These are phyloP conservation scores for Euschistus heros DNA, from an alignment of 1,140 invertebrate genomes.

Conservation along the genomic window DNA sequence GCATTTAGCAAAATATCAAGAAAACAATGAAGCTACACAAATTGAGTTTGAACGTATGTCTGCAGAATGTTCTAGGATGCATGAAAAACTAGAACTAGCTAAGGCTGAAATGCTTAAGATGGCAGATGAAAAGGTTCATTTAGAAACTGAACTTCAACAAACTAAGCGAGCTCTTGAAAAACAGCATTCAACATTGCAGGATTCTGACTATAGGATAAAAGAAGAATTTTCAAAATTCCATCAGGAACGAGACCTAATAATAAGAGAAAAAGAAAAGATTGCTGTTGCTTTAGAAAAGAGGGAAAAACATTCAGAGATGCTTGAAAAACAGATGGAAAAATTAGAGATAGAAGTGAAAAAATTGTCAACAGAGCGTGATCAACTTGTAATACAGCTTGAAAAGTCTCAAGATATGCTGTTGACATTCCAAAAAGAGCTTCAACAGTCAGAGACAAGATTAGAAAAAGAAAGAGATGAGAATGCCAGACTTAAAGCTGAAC, in stretches of 20 bases:
- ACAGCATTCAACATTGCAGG: constrained; percentile 44
- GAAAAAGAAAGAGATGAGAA: constrained; percentile 71
- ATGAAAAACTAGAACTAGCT: constrained; percentile 61
- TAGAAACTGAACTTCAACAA: constrained; percentile 61
- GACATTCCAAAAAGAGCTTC: constrained; percentile 82
- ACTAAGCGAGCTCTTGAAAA: constrained; percentile 52
- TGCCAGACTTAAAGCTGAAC: constrained; percentile 54
- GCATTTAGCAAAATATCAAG: constrained; percentile 67
- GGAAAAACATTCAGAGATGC: constrained; percentile 65
- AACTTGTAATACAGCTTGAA: constrained; percentile 76
- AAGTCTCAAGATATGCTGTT: constrained; percentile 86
- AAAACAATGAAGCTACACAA: constrained; percentile 62
- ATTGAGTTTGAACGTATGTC: constrained; percentile 74
- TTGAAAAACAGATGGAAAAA: constrained; percentile 72
- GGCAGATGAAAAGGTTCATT: constrained; percentile 40
- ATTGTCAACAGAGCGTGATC: constrained; percentile 70
- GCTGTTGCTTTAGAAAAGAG: constrained; percentile 57
- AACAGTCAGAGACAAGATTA: constrained; percentile 66
- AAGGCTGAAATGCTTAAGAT: constrained; percentile 44
- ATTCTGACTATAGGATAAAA: constrained; percentile 37
- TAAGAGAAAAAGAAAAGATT: constrained; percentile 60
- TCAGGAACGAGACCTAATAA: constrained; percentile 56
- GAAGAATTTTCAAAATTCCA: constrained; percentile 38
- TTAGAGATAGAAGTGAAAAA: constrained; percentile 75
- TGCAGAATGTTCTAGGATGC: constrained; percentile 62